Evolutionary conservation across 2,888 invertebrate genomes (phyloP).

Genomic region (Gymnosoma rotundatum): DNA sequence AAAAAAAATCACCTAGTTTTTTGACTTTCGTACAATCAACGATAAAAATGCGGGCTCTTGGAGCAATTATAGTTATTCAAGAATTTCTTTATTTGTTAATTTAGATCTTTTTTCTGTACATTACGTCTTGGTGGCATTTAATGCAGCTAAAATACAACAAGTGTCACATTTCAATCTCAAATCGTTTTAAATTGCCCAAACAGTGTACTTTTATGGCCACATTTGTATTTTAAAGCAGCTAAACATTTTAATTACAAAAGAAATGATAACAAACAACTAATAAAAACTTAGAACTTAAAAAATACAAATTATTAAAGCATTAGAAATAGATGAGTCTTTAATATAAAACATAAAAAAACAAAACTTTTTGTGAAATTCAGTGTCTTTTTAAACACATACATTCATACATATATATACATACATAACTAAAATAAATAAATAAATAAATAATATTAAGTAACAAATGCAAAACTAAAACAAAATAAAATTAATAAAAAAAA

Average conservation of each 20-base stretch:
- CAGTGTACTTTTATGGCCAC: conserved; percentile 8
- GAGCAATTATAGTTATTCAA: too few relatives aligned
- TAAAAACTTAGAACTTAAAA: neutral
- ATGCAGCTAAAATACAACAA: too few relatives aligned
- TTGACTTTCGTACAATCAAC: too few relatives aligned
- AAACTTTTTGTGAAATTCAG: conserved; percentile 79
- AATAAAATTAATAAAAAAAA: conserved; percentile 33
- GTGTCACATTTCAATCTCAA: too few relatives aligned
- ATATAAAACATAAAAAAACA: conserved; percentile 27
- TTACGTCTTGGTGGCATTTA: too few relatives aligned
- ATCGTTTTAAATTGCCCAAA: too few relatives aligned
- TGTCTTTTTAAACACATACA: conserved; percentile 77
- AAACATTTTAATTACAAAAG: conserved; percentile 8
- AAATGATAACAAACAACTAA: neutral
- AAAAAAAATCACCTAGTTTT: too few relatives aligned
- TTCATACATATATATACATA: conserved; percentile 47
- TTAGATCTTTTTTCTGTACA: too few relatives aligned
- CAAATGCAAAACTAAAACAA: conserved; percentile 29
- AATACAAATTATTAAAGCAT: conserved; percentile 27
- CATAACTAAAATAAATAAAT: conserved; percentile 41
- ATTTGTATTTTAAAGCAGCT: conserved; percentile 5
- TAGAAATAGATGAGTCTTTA: conserved; percentile 35
- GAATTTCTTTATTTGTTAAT: too few relatives aligned
- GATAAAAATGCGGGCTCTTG: too few relatives aligned
- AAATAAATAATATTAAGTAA: conserved; percentile 37